Evolutionary conservation across 2,888 invertebrate genomes (phyloP), one percentile per base, ranked within the genome.

Genomic region (Caenorhabditis sp.): DNA sequence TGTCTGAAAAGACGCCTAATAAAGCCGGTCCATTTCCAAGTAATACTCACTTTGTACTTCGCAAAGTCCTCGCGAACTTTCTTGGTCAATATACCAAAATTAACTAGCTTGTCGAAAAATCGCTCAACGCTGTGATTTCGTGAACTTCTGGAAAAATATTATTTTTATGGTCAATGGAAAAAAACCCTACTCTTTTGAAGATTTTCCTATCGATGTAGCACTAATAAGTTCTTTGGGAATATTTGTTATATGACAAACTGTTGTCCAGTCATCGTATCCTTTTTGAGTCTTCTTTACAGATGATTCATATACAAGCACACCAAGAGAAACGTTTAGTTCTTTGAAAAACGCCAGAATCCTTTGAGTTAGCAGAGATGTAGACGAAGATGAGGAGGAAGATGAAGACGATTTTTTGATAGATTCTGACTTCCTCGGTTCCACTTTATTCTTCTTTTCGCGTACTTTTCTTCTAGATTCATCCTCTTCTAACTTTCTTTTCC

Each of bases 141-240:
- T 17, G 2, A 63, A 17, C 10, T 67, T 67, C 71, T 71, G 52
- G 23, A 71, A 54, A 49, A 26, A n/a, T 23, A 38, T 56, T 12
- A 27, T 23, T 26, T 20, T 10, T 27, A n/a, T 5, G n/a, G 3
- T 56, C 26, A 26, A 26, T 56, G 12, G 8, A 43, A 43, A 43
- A 12, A 43, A 7, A 2, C 1, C 66, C 20, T 0, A 67, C 67
- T 20, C 38, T 57, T 53, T 60, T 52, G 52, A 64, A 54, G 8
- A 57, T 52, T 27, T 58, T 57, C 2, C 61, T 60, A 23, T 53
- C 58, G 25, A 5, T 23, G 14, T 49, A 27, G 20, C 67, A 21
- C 21, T 43, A 5, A 71, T 36, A 3, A 71, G 25, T 14, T 71
- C 71, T 7, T 57, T 61, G 1, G 71, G 67, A 21, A 71, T 67